Base-by-base conservation (phyloP, 2,113 vertebrate species). In the Pluvialis apricaria region DNA sequence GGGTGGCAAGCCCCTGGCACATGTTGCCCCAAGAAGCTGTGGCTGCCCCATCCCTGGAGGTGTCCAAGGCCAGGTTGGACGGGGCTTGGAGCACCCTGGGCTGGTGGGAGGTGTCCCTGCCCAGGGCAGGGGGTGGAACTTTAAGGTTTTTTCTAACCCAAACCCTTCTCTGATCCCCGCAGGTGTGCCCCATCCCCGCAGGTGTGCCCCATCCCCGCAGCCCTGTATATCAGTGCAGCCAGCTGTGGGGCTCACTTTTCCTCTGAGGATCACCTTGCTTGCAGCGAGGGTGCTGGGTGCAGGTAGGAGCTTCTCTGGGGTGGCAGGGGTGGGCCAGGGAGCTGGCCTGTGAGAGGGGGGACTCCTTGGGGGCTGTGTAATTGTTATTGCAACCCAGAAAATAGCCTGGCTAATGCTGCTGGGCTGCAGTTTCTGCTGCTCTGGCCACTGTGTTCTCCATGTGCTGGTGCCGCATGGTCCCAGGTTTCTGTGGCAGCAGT, bases 231-330 rank as follows among this genome's bases (percentile, higher is more conserved):
- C 40, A 4, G 8, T 3, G 26, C 72, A 47, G 52, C 17, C 64
- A 12, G 24, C 0, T 0, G 0, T 0, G 0, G 5, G 1, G 0
- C 1, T 18, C 3, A 0, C 0, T 2, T 0, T 1, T 15, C 0
- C 1, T 4, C 4, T 0, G 4, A 8, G 44, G 19, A 28, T 36
- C 0, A 0, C 8, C 68, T 2, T 9, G 17, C 22, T 34, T 0
- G 1, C 0, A 1, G 47, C 12, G 47, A 8, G 3, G 5, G 3
- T 24, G 0, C 52, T 15, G 64, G 5, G 2, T 28, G 13, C 34
- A 78, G 89, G 72, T 55, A 60, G 73, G 73, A 4, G 20, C 5
- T 36, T 8, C 4, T 11, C 3, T 13, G 8, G 38, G 36, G 32
- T 6, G n/a, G 24, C 9, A 18, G 45, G 52, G 61, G 32, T 21